Percentiles rank a stretch among this genome's conserved stretches.
phyloP scores from a whole-genome alignment of 2,797 vertebrate genomes.

The Chelmon rostratus region DNA sequence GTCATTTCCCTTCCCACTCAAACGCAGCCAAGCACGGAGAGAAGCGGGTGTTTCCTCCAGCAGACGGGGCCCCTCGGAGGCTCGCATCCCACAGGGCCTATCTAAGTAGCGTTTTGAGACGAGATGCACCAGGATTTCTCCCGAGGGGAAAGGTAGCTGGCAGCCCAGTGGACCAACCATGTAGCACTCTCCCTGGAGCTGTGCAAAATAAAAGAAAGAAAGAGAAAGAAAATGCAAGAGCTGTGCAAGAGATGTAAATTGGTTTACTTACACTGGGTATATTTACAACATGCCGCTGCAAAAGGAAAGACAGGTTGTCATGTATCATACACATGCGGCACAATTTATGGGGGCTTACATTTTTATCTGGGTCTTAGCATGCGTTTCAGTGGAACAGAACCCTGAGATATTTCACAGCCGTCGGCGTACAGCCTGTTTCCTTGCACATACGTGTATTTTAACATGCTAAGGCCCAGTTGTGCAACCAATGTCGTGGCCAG shows the following conservation, averaged over 20 bases:
- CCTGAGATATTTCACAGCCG: constrained; percentile 14
- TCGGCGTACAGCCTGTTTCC: constrained; percentile 5
- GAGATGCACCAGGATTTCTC: constrained; percentile 65
- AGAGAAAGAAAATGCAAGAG: constrained; percentile 15
- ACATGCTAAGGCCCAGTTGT: constrained; percentile 39
- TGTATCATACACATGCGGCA: constrained; percentile 26
- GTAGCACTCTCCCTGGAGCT: constrained; percentile 50
- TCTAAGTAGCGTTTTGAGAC: constrained; percentile 76
- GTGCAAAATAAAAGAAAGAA: constrained; percentile 1
- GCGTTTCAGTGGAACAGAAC: constrained; percentile 8
- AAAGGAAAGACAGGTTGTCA: constrained; percentile 35
- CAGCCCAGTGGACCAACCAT: constrained; percentile 62
- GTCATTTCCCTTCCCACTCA: constrained; percentile 44
- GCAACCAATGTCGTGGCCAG: background rate
- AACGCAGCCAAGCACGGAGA: constrained; percentile 46
- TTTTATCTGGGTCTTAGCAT: constrained; percentile 49
- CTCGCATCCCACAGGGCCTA: constrained; percentile 65
- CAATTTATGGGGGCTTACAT: constrained; percentile 34
- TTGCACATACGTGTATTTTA: constrained; percentile 14
- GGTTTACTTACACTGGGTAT: constrained; percentile 43
- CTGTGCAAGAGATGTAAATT: constrained; percentile 60
- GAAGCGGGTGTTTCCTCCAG: constrained; percentile 54
- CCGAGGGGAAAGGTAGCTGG: constrained; percentile 66
- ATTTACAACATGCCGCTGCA: constrained; percentile 44
- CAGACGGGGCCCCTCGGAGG: constrained; percentile 57